Base-by-base conservation (phyloP, 53 echinoderm and acorn worm species). In the Astropecten irregularis region DNA sequence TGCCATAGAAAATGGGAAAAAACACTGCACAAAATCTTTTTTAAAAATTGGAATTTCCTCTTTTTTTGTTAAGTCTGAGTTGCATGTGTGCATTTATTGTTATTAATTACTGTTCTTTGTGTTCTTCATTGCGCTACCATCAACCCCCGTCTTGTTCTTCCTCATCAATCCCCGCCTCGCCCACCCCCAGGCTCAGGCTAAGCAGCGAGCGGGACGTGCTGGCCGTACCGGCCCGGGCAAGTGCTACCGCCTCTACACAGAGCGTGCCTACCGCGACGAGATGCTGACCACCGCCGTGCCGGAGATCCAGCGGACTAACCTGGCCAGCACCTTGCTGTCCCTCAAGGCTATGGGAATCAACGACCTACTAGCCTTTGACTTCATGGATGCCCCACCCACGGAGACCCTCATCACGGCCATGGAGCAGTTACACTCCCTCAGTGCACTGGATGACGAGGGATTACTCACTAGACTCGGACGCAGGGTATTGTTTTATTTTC, bases 281-380 rank as follows among this genome's bases (percentile, higher is more conserved):
- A 94, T 99, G 99, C 86, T 99, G 14, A 92, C 99, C n/a, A 99
- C 99, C 0, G 99, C 99, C 49, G 99, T 99, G 5, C 99, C 99
- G 11, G 99, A 99, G 88, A 99, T 99, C 34, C 97, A 99, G 82
- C 90, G 99, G 52, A 99, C 99, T 26, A 99, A 99, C 66, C 82
- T 99, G 32, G 99, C 94, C 4, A 92, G 94, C 66, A 99, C 99
- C 16, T 88, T 94, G 16, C 81, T 94, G 21, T 90, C 94, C 0
- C 88, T 94, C 27, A 99, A 99, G 54, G 95, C 95, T n/a, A 95
- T 95, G 95, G 99, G 99, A 13, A 99, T 99, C 69, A 99, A 99
- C 59, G 99, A 99, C 68, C 79, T 99, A 2, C 86, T 99, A 69
- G 89, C 94, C 0, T 99, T 99, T 84, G 99, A 99, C 51, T 99